Base-by-base conservation (phyloP, 2,113 vertebrate genomes). In the Oryzias javanicus region DNA sequence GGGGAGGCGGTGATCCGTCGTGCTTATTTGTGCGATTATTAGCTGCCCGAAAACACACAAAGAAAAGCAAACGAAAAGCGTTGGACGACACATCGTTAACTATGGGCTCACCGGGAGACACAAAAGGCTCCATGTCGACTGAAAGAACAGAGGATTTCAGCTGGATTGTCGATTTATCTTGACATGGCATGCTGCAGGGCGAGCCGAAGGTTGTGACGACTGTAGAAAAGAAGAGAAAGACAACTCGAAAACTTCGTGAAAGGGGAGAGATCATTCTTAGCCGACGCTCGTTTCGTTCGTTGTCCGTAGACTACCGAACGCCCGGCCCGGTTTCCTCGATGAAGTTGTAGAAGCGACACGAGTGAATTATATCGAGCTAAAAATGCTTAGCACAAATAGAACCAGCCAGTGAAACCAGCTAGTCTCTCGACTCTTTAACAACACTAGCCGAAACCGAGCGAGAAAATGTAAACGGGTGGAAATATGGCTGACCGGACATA, bases 91-190 rank as follows among this genome's bases (percentile, higher is more conserved):
- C 72, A 80, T 87, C 74, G 77, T 87, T 80, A 83, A 90, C 63
- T 71, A 93, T 93, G 92, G 92, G 90, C 87, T 90, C 91, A 56
- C 91, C 94, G 91, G 93, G 94, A 90, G 92, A 92, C 91, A 94
- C 92, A 91, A 87, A 85, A 84, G 88, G 90, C 89, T 84, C 87
- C 84, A 91, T 89, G 77, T 93, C 92, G 86, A 86, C 83, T 88
- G 85, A 92, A 85, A 95, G 94, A 90, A 93, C 94, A 94, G 94
- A 91, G 88, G 89, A 94, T 88, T 93, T 92, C 85, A 91, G 89
- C 89, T 93, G 94, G 92, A 90, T 93, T 88, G 93, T 96, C 91
- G 93, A 92, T 90, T 95, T 97, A 91, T 98, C 96, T 99, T 99
- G 97, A 99, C 97, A 99, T 99, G 97, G 96, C 95, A 93, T 93